Evolutionary conservation across 2,113 vertebrate species (phyloP), one percentile per base, ranked within the genome.

Genomic region (Coryphaenoides rupestris): DNA sequence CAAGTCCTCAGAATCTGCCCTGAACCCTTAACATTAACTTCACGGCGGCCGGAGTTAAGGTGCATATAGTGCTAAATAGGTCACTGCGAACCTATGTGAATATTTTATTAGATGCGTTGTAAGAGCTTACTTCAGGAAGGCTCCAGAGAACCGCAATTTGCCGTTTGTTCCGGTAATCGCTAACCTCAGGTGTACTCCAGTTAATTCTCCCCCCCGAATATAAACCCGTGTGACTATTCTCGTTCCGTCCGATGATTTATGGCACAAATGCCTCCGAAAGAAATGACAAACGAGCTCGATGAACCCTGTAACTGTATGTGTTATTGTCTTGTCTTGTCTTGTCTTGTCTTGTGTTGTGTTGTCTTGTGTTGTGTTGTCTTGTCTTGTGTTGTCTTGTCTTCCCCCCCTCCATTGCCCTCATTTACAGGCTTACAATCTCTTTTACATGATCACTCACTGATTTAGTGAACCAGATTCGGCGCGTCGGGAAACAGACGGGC

Each of bases 351-450:
- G n/a, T n/a, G n/a, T n/a, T n/a, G n/a, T n/a, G n/a, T n/a, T n/a
- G n/a, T n/a, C n/a, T n/a, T n/a, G n/a, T n/a, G n/a, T n/a, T n/a
- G n/a, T n/a, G n/a, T n/a, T n/a, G n/a, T n/a, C n/a, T n/a, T n/a
- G n/a, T n/a, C n/a, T n/a, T n/a, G n/a, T n/a, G n/a, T n/a, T n/a
- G n/a, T n/a, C n/a, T n/a, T n/a, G n/a, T n/a, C n/a, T n/a, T n/a
- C n/a, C n/a, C n/a, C 68, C 75, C 58, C 72, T 70, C 77, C 79
- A 77, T 81, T 84, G 83, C 83, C 80, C 83, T 81, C 85, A 78
- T 89, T 87, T 85, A 75, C 40, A 57, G 80, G 78, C 87, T 86
- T 81, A 80, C 71, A 71, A 75, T n/a, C 6, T 79, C 76, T 83
- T 79, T 79, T 80, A 40, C 72, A 73, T 86, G 66, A 79, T 70